Evolutionary conservation across 2,113 vertebrate genomes (phyloP).

Genomic region (Brachyhypopomus gauderio): DNA sequence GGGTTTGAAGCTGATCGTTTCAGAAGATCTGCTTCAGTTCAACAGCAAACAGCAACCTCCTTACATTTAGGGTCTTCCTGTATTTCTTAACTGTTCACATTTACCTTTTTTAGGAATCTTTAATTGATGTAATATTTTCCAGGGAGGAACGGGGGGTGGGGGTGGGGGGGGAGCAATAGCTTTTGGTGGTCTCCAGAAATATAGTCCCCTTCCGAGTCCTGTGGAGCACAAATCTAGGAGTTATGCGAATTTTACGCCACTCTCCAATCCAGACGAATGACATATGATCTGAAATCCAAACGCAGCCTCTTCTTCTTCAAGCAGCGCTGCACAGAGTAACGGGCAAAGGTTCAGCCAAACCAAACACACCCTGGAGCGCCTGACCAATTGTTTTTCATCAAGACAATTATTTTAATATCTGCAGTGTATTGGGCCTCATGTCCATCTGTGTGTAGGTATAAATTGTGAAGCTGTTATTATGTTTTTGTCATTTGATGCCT

Average conservation of each 20-base stretch:
- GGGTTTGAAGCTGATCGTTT: background rate
- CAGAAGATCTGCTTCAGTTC: background rate
- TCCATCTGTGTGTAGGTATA: constrained; percentile 36
- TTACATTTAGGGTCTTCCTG: background rate
- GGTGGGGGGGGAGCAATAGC: no score
- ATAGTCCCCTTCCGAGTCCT: background rate
- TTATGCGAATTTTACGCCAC: constrained; percentile 9
- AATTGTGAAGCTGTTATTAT: constrained; percentile 35
- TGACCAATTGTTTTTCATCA: constrained; percentile 51
- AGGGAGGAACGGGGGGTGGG: background rate
- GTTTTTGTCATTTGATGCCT: constrained; percentile 30
- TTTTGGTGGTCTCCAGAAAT: constrained; percentile 19
- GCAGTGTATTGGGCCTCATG: constrained; percentile 42
- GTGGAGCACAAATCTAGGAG: constrained; percentile 25
- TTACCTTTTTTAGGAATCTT: background rate
- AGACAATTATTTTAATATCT: constrained; percentile 33
- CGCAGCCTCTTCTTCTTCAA: constrained; percentile 33
- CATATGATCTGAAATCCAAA: constrained; percentile 49
- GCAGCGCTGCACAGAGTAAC: constrained; percentile 37
- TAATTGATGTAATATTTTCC: constrained; percentile 38
- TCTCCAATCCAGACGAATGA: constrained; percentile 46
- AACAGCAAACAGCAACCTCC: background rate
- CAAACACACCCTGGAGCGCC: constrained; percentile 43
- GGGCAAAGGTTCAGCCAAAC: constrained; percentile 55
- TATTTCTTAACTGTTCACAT: background rate